A percentile compares a stretch with the other conserved stretches of the same genome.
phyloP scores from a whole-genome alignment of 2,797 vertebrate species.

The Tokudaia tokunoshimensis region DNA sequence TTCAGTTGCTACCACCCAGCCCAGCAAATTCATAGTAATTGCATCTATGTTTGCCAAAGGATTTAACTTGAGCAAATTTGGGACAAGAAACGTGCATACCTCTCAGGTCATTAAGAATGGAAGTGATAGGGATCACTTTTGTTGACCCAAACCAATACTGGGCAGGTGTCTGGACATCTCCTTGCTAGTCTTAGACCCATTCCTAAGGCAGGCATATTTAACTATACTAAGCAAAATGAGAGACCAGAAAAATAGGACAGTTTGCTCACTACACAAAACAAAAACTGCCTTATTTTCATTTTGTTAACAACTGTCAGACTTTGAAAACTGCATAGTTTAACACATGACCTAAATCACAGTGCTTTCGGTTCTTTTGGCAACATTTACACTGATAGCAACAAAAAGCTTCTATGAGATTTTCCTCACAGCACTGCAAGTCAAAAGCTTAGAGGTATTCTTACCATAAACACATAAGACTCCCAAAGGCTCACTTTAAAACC shows the following conservation, averaged over 20 bases:
- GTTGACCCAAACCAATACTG: neutral
- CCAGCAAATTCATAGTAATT: slow-evolving; percentile 16
- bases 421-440: neutral
- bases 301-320: slow-evolving; percentile 42
- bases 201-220: neutral
- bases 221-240: neutral
- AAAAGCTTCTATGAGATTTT: slow-evolving; percentile 21
- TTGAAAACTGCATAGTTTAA: neutral
- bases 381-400: neutral
- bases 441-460: slow-evolving; percentile 50
- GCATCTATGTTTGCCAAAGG: slow-evolving; percentile 41
- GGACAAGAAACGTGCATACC: neutral
- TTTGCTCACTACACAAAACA: slow-evolving; percentile 46
- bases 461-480: slow-evolving; percentile 35
- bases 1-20: neutral
- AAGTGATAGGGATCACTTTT: neutral
- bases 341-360: neutral
- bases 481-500: slow-evolving; percentile 51
- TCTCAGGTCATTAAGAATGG: neutral
- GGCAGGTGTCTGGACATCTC: neutral
- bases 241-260: slow-evolving; percentile 17
- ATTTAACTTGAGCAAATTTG: slow-evolving; percentile 41
- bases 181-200: neutral
- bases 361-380: slow-evolving; percentile 12
- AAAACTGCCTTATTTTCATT: slow-evolving; percentile 20